A percentile compares a stretch with the other conserved stretches of the same genome.
Conservation (phyloP, 1,140 invertebrate species). For the Pygmarrhopalites habei region DNA sequence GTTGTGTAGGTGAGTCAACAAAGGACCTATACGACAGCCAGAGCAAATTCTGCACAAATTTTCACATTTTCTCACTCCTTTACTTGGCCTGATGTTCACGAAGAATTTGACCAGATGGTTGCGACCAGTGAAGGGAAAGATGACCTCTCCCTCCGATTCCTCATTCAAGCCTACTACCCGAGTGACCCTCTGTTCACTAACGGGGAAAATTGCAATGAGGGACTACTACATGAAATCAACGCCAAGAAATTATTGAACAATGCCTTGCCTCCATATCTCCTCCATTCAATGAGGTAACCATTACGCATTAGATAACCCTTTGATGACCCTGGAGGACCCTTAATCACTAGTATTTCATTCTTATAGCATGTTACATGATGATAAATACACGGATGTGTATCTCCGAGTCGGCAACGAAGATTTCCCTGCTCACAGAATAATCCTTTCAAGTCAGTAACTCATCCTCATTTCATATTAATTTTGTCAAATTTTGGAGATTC, state of each 20-base stretch:
- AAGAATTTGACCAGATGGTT: background rate
- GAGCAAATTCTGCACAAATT: slow-evolving; percentile 3
- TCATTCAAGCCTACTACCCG: slow-evolving; percentile 26
- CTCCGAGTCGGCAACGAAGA: slow-evolving; percentile 8
- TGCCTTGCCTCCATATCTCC: slow-evolving; percentile 18
- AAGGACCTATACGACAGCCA: slow-evolving; percentile 4
- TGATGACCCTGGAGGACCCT: no score
- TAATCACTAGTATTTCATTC: no score
- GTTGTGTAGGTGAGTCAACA: slow-evolving; percentile 19
- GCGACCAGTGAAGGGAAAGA: background rate
- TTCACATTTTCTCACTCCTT: slow-evolving; percentile 22
- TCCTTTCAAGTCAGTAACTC: slow-evolving; percentile 26
- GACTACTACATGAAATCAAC: background rate
- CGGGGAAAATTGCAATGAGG: background rate
- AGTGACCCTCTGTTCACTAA: slow-evolving; percentile 14
- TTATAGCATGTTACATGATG: slow-evolving; percentile 30
- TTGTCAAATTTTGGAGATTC: no score
- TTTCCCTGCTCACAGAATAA: slow-evolving; percentile 28
- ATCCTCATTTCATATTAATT: no score
- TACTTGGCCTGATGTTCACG: slow-evolving; percentile 16
- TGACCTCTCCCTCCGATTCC: slow-evolving; percentile 16
- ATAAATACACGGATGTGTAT: slow-evolving; percentile 19
- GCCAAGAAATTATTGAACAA: background rate
- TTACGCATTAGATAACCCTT: no score
- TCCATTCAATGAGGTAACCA: no score